Percentiles rank a stretch among this genome's conserved stretches.
phyloP scores from a whole-genome alignment of 35 echinoderm and acorn worm species.

The Apostichopus parvimensis region DNA sequence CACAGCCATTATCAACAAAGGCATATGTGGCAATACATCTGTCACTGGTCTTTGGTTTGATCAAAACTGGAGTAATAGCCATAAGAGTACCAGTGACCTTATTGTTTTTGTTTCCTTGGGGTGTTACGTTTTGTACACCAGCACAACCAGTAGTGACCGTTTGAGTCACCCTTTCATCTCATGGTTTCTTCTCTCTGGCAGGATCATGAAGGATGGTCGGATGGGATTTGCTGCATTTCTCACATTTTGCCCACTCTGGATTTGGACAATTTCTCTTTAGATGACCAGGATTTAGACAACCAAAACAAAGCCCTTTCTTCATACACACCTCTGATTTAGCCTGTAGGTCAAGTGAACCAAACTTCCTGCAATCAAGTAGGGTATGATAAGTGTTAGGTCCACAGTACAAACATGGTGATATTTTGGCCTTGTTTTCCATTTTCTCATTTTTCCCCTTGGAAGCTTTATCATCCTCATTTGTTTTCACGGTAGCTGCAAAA shows the following conservation, averaged over 20 bases:
- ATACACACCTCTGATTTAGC: constrained; percentile 31
- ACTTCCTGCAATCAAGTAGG: constrained; percentile 17
- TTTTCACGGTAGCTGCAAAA: background rate
- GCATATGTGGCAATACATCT: constrained; percentile 33
- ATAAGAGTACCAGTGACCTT: background rate
- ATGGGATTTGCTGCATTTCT: constrained; percentile 20
- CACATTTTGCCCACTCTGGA: background rate
- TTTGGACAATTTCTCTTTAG: constrained; percentile 27
- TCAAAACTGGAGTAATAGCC: constrained; percentile 18
- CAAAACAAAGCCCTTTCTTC: constrained; percentile 50
- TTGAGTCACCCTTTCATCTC: background rate
- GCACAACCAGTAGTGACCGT: background rate
- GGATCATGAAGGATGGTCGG: constrained; percentile 29
- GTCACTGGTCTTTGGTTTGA: constrained; percentile 28
- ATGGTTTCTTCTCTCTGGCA: background rate
- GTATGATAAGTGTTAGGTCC: constrained; percentile 1
- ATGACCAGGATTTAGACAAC: constrained; percentile 23
- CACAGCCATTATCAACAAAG: constrained; percentile 56
- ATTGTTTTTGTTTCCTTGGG: background rate
- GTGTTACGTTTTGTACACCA: background rate
- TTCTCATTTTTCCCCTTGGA: background rate
- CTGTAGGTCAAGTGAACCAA: background rate
- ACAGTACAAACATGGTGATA: constrained; percentile 21
- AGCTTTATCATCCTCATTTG: background rate
- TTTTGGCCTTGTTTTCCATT: background rate